Conservation (phyloP, 2,113 vertebrate genomes). For the Elephantulus edwardii region DNA sequence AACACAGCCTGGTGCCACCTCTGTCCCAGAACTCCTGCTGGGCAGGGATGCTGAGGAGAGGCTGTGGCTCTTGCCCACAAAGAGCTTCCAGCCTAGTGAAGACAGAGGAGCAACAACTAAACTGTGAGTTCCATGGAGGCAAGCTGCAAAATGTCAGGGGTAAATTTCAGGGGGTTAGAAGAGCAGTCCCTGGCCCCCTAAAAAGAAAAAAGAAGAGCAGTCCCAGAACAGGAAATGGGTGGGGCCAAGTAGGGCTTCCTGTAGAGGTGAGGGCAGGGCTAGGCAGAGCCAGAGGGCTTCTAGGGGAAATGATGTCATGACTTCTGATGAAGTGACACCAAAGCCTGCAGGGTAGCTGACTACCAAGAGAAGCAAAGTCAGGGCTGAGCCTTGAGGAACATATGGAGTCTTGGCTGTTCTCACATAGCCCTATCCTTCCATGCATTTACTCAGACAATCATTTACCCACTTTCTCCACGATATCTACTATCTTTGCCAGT, state of each 20-base stretch:
- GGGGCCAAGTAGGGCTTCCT: background rate
- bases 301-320: background rate
- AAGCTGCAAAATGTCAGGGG: accelerated
- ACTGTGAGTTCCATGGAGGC: background rate
- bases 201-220: background rate
- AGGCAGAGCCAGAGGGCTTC: background rate
- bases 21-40: background rate
- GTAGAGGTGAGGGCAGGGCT: background rate
- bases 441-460: background rate
- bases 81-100: background rate
- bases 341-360: background rate
- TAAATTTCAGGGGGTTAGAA: too few species aligned
- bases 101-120: background rate
- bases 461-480: background rate
- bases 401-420: background rate
- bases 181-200: too few species aligned
- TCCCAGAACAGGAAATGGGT: too few species aligned
- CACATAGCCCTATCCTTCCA: background rate
- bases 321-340: too few species aligned
- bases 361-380: background rate
- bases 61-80: background rate
- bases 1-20: accelerated
- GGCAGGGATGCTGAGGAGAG: background rate
- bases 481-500: background rate
- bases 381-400: background rate